phyloP scores from a whole-genome alignment of 2,888 invertebrate species.

The Chymomyza amoena region DNA sequence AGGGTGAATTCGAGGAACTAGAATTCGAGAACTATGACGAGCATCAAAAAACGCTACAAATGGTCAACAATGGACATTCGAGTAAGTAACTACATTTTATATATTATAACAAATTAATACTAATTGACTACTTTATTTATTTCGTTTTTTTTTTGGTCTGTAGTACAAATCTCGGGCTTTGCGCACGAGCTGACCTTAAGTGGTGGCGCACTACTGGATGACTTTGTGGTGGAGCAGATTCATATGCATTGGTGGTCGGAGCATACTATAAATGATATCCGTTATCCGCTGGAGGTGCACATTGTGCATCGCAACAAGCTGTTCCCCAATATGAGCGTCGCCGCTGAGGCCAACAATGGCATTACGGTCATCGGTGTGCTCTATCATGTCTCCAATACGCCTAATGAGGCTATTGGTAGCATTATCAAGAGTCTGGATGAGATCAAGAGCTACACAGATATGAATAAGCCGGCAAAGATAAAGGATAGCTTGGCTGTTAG shows the following conservation, averaged over 20 bases:
- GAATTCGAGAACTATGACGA: slow-evolving; percentile 73
- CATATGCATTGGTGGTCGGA: slow-evolving; percentile 94
- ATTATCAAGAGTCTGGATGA: slow-evolving; percentile 66
- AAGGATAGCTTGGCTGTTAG: slow-evolving; percentile 62
- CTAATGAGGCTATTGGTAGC: slow-evolving; percentile 70
- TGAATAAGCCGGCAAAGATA: slow-evolving; percentile 60
- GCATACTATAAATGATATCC: slow-evolving; percentile 85
- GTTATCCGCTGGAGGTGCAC: slow-evolving; percentile 83
- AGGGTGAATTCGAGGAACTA: slow-evolving; percentile 76
- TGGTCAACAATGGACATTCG: slow-evolving; percentile 78
- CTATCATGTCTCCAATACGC: slow-evolving; percentile 80
- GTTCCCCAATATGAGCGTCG: slow-evolving; percentile 80
- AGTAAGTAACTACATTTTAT: slow-evolving; percentile 56
- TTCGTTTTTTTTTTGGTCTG: not conserved
- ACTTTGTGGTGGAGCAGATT: slow-evolving; percentile 85
- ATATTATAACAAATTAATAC: not conserved
- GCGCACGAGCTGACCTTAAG: slow-evolving; percentile 68
- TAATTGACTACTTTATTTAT: not conserved
- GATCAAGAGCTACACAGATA: slow-evolving; percentile 60
- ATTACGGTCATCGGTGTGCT: slow-evolving; percentile 84
- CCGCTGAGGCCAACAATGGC: slow-evolving; percentile 80
- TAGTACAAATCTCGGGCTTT: slow-evolving; percentile 73
- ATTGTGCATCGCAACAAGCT: slow-evolving; percentile 82
- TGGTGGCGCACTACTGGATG: slow-evolving; percentile 80
- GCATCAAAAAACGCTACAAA: slow-evolving; percentile 56